Base-by-base conservation (phyloP, 2,113 vertebrate genomes). In the Myocastor coypus region DNA sequence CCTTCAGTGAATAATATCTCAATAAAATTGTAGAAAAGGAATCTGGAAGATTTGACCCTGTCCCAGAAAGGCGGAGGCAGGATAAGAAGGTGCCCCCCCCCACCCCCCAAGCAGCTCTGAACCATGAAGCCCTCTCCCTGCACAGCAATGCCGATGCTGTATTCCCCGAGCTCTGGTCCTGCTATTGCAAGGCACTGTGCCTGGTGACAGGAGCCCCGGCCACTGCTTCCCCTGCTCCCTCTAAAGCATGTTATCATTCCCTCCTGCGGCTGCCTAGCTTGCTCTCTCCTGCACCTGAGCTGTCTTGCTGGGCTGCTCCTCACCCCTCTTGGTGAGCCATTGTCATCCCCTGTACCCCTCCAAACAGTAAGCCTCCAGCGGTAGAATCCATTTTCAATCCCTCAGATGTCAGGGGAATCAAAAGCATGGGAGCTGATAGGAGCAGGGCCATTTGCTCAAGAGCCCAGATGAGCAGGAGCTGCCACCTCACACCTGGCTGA, bases 331-430 rank as follows among this genome's bases (percentile, higher is more conserved):
- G 34, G 37, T 50, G 69, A 57, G 24, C 42, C 4, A 14, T 1
- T 55, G 37, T 81, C 87, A 3, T 20, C n/a, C 77, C 73, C 19
- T 7, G 34, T 32, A 61, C 68, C 86, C 61, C 66, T 94, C 82
- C 87, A 81, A 75, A 82, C 77, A 40, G 88, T 12, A 80, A 91
- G 9, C 97, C 95, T 92, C 17, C 3, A 81, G 94, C 97, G 96
- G 92, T 91, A 42, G 97, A 96, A 93, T 97, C 97, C 88, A n/a
- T 96, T 93, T 93, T 83, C 84, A 86, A 46, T 92, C 90, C 34
- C 73, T 59, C 82, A 71, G 91, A 83, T 68, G 94, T 95, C 91
- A 91, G 83, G 96, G 97, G 96, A 96, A 97, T 97, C 85, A 94
- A 96, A 97, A 97, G 75, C 89, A 59, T 17, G 57, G 3, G 17